Evolutionary conservation across 2,797 vertebrate species (phyloP).

Genomic region (Kryptopterus vitreolus): DNA sequence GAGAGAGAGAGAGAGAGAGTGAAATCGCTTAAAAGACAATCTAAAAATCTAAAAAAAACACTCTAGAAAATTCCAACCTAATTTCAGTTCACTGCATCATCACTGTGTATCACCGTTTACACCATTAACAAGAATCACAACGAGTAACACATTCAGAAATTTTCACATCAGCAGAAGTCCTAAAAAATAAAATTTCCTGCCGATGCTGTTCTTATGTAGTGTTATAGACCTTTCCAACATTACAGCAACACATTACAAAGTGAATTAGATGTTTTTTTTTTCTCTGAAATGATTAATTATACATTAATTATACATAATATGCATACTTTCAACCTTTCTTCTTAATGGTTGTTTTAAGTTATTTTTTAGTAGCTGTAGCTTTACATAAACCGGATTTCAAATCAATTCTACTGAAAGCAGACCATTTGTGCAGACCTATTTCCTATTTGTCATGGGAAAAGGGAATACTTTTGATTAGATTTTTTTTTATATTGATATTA

Average conservation of each 20-base stretch:
- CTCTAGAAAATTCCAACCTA: not conserved
- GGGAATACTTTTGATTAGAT: not conserved
- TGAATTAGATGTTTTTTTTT: not conserved
- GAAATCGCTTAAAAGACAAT: too few relatives aligned
- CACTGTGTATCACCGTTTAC: not conserved
- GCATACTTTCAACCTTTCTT: not conserved
- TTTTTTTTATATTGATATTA: not conserved
- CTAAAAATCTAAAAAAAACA: too few relatives aligned
- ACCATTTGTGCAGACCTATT: not conserved
- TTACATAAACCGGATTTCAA: not conserved
- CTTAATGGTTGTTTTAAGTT: conserved; percentile 2
- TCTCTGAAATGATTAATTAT: not conserved
- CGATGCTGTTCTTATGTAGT: not conserved
- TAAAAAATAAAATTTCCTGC: not conserved
- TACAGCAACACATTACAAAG: not conserved
- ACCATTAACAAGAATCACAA: not conserved
- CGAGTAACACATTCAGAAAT: not conserved
- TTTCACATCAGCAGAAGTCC: not conserved
- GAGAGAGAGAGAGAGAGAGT: too few relatives aligned
- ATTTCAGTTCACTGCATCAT: not conserved
- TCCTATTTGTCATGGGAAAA: not conserved
- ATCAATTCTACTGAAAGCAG: not conserved
- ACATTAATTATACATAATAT: too few relatives aligned
- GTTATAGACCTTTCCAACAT: not conserved
- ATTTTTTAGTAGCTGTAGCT: too few relatives aligned